Conservation (phyloP, 2,888 invertebrate species). For the Buathra laborator region DNA sequence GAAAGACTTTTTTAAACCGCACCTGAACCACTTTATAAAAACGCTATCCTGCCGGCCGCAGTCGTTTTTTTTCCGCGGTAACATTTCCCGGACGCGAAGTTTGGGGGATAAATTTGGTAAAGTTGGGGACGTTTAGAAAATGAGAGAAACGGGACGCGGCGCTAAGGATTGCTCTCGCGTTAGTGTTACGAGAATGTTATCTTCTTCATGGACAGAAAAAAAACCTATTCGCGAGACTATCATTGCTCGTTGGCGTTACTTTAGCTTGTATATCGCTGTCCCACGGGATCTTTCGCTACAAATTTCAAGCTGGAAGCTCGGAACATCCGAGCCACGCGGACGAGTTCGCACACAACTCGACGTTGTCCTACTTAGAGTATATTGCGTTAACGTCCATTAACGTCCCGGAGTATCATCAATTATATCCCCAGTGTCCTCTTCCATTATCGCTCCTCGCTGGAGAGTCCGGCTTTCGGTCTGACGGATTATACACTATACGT, state of each 20-base stretch:
- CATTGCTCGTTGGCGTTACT: background rate
- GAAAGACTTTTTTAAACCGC: conserved; percentile 44
- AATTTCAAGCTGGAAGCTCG: conserved; percentile 47
- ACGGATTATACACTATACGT: conserved; percentile 52
- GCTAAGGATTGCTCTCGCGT: conserved; percentile 13
- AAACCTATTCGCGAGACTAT: background rate
- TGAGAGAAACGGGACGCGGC: background rate
- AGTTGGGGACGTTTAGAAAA: conserved; percentile 23
- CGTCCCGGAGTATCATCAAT: conserved; percentile 68
- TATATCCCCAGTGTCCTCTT: conserved; percentile 64
- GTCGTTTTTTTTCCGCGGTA: background rate
- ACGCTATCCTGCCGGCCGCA: background rate
- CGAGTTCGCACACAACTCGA: conserved; percentile 40
- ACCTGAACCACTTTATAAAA: conserved; percentile 61
- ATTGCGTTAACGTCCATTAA: conserved; percentile 72
- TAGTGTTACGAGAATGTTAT: background rate
- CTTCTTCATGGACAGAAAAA: background rate
- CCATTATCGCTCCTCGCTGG: conserved; percentile 64
- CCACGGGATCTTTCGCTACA: conserved; percentile 24
- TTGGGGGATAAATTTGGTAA: conserved; percentile 36
- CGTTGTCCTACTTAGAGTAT: conserved; percentile 67
- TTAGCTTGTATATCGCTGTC: background rate
- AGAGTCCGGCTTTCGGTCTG: conserved; percentile 69
- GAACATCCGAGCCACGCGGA: conserved; percentile 29
- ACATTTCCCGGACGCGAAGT: conserved; percentile 34